A percentile compares a stretch with the other conserved stretches of the same genome.
These are phyloP conservation scores for Vesta saturnalis DNA, from an alignment of 2,888 invertebrate species.

Conservation along the genomic window DNA sequence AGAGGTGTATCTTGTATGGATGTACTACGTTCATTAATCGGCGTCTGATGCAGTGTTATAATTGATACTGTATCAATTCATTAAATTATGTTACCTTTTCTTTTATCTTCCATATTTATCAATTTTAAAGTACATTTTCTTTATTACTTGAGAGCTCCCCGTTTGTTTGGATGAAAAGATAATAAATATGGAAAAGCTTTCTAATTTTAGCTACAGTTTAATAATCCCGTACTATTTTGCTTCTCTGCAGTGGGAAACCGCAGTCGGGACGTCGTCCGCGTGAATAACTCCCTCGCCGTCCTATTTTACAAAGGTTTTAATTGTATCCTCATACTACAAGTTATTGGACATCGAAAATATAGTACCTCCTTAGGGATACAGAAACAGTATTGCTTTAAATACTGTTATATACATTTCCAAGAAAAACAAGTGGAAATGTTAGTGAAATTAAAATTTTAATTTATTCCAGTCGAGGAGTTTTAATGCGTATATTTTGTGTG, in stretches of 20 bases:
- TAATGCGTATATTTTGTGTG: conserved; percentile 29
- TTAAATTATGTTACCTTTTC: no score
- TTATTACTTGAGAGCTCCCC: no score
- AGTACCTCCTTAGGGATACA: conserved; percentile 26
- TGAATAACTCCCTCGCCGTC: conserved; percentile 28
- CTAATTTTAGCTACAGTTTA: conserved; percentile 29
- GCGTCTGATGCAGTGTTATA: no score
- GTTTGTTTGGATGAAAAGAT: conserved; percentile 10
- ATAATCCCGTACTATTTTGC: conserved; percentile 35
- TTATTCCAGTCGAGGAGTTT: conserved; percentile 27
- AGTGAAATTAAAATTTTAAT: conserved; percentile 34
- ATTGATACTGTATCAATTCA: no score
- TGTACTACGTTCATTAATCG: no score
- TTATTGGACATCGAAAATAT: conserved; percentile 34
- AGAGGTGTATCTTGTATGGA: no score
- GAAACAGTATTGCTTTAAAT: conserved; percentile 9
- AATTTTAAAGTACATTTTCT: no score
- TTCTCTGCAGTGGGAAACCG: conserved; percentile 34
- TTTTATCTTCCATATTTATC: no score
- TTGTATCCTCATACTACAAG: conserved; percentile 33
- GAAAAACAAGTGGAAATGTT: conserved; percentile 27
- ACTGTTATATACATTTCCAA: conserved; percentile 10
- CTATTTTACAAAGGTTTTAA: conserved; percentile 36
- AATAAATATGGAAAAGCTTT: conserved; percentile 23
- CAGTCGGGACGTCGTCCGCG: conserved; percentile 30